Percentiles rank a stretch among this genome's conserved stretches.
Evolutionary conservation across 1,140 invertebrate genomes (phyloP).

Genomic region (Planococcus citri): DNA sequence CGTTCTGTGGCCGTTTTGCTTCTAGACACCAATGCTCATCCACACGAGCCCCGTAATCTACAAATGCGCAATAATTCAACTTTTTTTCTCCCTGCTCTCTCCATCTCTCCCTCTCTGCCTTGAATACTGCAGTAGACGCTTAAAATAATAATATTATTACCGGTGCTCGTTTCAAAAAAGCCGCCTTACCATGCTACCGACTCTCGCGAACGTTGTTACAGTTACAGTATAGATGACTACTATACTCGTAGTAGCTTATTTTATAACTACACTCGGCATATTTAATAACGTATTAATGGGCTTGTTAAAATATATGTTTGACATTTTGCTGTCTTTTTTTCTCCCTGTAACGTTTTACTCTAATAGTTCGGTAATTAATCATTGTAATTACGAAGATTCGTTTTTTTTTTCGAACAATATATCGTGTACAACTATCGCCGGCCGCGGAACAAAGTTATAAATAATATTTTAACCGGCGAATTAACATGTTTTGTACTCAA

Average conservation of each 20-base stretch:
- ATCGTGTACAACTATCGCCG: background rate
- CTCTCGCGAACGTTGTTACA: background rate
- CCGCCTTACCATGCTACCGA: background rate
- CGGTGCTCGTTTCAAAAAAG: slow-evolving; percentile 11
- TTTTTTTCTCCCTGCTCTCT: background rate
- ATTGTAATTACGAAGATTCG: background rate
- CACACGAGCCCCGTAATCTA: background rate
- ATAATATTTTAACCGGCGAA: no score
- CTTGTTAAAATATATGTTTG: slow-evolving; percentile 18
- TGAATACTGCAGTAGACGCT: background rate
- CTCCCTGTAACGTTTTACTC: background rate
- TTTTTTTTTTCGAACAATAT: background rate
- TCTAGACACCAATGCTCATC: slow-evolving; percentile 9
- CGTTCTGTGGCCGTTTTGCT: background rate
- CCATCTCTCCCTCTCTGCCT: background rate
- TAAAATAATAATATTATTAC: slow-evolving; percentile 19
- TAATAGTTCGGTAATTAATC: slow-evolving; percentile 4
- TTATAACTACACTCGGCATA: slow-evolving; percentile 1
- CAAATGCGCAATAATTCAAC: slow-evolving; percentile 4
- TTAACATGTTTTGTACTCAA: background rate
- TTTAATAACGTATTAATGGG: slow-evolving; percentile 10
- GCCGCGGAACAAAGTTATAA: no score
- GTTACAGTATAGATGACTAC: no score
- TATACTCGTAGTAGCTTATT: background rate
- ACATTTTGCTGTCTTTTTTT: background rate